Base-by-base conservation (phyloP, 2,113 vertebrate species). In the Seriola dumerili region DNA sequence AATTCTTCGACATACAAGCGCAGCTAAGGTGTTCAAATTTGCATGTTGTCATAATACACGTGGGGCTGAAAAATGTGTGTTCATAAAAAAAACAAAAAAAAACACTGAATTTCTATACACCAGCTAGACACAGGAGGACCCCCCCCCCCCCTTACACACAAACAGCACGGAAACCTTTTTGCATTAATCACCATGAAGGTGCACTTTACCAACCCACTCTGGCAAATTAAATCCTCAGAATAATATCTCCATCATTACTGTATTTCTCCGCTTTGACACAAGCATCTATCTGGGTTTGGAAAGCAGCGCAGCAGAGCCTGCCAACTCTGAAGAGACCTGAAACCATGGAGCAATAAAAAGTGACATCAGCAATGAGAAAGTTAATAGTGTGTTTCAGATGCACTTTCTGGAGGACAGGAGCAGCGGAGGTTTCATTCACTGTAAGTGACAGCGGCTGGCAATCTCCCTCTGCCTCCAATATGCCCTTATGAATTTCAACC, bases 301-400 rank as follows among this genome's bases (percentile, higher is more conserved):
- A 76, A 59, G 91, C 82, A 61, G 38, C 8, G 1, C 73, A 59
- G 77, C 76, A 13, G 57, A 69, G 87, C 80, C 91, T 91, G 93
- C 90, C 93, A 94, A 90, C 75, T 87, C 80, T 0, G 66, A 85
- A 85, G 74, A 87, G 86, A 92, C 86, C 90, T 85, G 83, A 88
- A 92, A 88, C 90, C 88, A 83, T 1, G 46, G 85, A 74, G 89
- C 91, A 87, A 92, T 93, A 92, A 93, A 93, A 92, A 89, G 87
- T 93, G 93, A 94, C 92, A 91, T 83, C 87, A 89, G 85, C 86
- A 91, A 93, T 91, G 87, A 88, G 86, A 88, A 93, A 92, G 90
- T 91, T 95, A 93, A 94, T 92, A 88, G 90, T 87, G 91, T 92
- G 92, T 92, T 94, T 93, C 94, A 82, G 88, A 90, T 90, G 91